These are phyloP conservation scores for Chrysodeixis includens DNA, from an alignment of 2,888 invertebrate genomes.

Conservation along the genomic window DNA sequence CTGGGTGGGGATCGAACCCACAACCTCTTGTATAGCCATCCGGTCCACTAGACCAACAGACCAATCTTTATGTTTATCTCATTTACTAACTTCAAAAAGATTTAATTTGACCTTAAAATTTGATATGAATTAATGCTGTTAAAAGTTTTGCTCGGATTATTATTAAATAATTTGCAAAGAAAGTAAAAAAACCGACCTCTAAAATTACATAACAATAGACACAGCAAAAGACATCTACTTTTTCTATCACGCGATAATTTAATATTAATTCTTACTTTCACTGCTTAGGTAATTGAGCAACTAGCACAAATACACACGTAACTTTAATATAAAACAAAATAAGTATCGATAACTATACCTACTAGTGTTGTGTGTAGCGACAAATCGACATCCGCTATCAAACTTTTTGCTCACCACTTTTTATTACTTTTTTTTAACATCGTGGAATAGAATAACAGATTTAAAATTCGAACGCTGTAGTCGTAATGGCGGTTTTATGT, in stretches of 20 bases:
- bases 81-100: too few relatives aligned
- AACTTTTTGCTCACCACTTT: constrained; percentile 14
- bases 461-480: constrained; percentile 24
- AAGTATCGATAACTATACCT: constrained; percentile 20
- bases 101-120: too few relatives aligned
- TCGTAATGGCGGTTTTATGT: constrained; percentile 33
- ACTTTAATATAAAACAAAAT: constrained; percentile 20
- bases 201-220: constrained; percentile 43
- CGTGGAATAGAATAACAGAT: constrained; percentile 5
- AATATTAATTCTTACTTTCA: constrained; percentile 52
- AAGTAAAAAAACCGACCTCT: background rate
- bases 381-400: constrained; percentile 17
- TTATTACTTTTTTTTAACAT: constrained; percentile 25
- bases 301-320: constrained; percentile 8
- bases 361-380: constrained; percentile 10
- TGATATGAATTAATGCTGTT: too few relatives aligned
- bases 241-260: constrained; percentile 37
- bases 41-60: too few relatives aligned
- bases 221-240: constrained; percentile 14
- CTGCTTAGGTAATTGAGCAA: constrained; percentile 39
- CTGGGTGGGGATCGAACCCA: too few relatives aligned
- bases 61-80: too few relatives aligned
- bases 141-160: too few relatives aligned
- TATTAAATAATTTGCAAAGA: too few relatives aligned
- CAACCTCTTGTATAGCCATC: too few relatives aligned